Percentiles rank a stretch among this genome's conserved stretches.
Evolutionary conservation across 2,797 vertebrate genomes (phyloP).

Genomic region (Cirrhinus mrigala): DNA sequence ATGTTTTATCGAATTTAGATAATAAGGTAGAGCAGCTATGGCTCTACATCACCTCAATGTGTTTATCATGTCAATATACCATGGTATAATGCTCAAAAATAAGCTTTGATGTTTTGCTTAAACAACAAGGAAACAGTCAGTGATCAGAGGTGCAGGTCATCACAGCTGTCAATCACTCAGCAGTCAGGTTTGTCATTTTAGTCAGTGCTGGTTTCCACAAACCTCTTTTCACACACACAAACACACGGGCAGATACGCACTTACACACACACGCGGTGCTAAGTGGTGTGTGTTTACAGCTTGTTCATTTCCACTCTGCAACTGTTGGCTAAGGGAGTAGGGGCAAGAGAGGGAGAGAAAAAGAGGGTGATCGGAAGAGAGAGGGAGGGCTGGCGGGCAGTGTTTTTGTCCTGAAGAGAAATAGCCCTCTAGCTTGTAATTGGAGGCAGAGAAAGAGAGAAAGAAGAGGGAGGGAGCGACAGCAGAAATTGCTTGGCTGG

Average conservation of each 20-base stretch:
- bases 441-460: slow-evolving; percentile 80
- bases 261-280: slow-evolving; percentile 74
- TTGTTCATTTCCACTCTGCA: slow-evolving; percentile 89
- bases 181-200: slow-evolving; percentile 35
- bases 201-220: slow-evolving; percentile 56
- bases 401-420: slow-evolving; percentile 88
- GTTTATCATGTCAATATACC: slow-evolving; percentile 37
- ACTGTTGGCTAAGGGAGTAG: slow-evolving; percentile 78
- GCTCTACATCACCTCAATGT: neutral
- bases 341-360: slow-evolving; percentile 65
- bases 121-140: slow-evolving; percentile 25
- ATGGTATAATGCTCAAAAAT: neutral
- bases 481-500: slow-evolving; percentile 87
- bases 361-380: slow-evolving; percentile 79
- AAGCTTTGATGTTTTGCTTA: slow-evolving; percentile 14
- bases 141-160: slow-evolving; percentile 19
- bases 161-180: slow-evolving; percentile 39
- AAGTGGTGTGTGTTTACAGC: slow-evolving; percentile 89
- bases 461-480: slow-evolving; percentile 82
- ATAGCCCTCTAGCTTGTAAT: slow-evolving; percentile 87
- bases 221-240: slow-evolving; percentile 45
- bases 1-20: slow-evolving; percentile 2
- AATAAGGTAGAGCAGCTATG: neutral
- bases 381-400: slow-evolving; percentile 79
- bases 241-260: slow-evolving; percentile 54